Conservation (phyloP, 2,888 invertebrate species). For the Lomographa bimaculata region DNA sequence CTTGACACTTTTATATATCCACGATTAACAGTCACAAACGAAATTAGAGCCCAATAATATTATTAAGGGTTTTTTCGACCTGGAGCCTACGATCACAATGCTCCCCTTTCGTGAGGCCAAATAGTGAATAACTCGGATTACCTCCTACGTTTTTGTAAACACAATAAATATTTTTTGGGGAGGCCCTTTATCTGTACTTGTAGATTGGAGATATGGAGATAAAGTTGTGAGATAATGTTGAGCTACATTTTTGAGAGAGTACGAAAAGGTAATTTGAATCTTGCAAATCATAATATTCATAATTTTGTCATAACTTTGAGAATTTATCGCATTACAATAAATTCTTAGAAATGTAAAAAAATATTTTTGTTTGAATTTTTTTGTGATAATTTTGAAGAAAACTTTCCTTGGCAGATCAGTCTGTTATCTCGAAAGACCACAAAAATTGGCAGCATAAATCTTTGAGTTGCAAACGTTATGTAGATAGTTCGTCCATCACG, state of each 20-base stretch:
- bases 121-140: slow-evolving; percentile 72
- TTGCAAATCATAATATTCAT: slow-evolving; percentile 13
- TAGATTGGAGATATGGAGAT: slow-evolving; percentile 49
- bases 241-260: slow-evolving; percentile 20
- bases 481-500: too few relatives aligned
- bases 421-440: too few relatives aligned
- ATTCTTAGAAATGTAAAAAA: too few relatives aligned
- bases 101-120: slow-evolving; percentile 58
- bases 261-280: slow-evolving; percentile 29
- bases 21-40: slow-evolving; percentile 79
- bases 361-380: too few relatives aligned
- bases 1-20: slow-evolving; percentile 79
- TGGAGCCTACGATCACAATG: slow-evolving; percentile 43
- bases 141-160: slow-evolving; percentile 82
- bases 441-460: too few relatives aligned
- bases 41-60: slow-evolving; percentile 84
- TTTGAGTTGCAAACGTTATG: too few relatives aligned
- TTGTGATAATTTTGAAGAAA: slow-evolving; percentile 1
- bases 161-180: slow-evolving; percentile 78
- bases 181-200: slow-evolving; percentile 55
- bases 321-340: too few relatives aligned
- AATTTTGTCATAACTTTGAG: slow-evolving; percentile 19
- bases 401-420: too few relatives aligned
- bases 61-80: slow-evolving; percentile 61
- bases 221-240: slow-evolving; percentile 31